A percentile compares a stretch with the other conserved stretches of the same genome.
Evolutionary conservation across 2,888 invertebrate species (phyloP).

Genomic region (Acanthosepion esculentum): DNA sequence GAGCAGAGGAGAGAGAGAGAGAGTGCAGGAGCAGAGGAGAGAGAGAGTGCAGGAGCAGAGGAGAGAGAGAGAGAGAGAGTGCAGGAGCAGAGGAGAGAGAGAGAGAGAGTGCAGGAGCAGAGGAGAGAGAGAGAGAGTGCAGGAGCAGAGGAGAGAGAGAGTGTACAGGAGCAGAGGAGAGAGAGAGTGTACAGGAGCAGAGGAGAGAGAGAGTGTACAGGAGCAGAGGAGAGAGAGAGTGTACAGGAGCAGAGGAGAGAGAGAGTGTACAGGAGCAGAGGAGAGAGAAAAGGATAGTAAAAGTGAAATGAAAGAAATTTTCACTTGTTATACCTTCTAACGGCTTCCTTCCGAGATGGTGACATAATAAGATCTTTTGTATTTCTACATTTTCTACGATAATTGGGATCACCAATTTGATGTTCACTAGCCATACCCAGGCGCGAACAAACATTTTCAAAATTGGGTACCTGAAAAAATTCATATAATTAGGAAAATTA

Average conservation of each 20-base stretch:
- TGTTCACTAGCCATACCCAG: constrained; percentile 66
- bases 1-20: too few species aligned
- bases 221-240: too few species aligned
- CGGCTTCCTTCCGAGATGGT: constrained; percentile 60
- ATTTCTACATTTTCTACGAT: constrained; percentile 63
- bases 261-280: too few species aligned
- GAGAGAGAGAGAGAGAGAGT: too few species aligned
- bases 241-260: too few species aligned
- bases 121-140: too few species aligned
- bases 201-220: too few species aligned
- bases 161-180: rapidly evolving
- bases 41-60: too few species aligned
- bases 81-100: rapidly evolving
- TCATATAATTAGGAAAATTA: background rate
- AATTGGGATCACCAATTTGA: constrained; percentile 59
- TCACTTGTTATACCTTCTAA: background rate
- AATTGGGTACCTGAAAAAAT: constrained; percentile 63
- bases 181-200: too few species aligned
- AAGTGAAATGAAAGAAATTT: background rate
- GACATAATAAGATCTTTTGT: constrained; percentile 70
- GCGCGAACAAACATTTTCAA: constrained; percentile 63
- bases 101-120: too few species aligned
- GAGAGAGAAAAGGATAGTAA: background rate
- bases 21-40: too few species aligned
- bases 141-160: too few species aligned